Evolutionary conservation across 2,113 vertebrate species (phyloP).

Genomic region (Passer domesticus): DNA sequence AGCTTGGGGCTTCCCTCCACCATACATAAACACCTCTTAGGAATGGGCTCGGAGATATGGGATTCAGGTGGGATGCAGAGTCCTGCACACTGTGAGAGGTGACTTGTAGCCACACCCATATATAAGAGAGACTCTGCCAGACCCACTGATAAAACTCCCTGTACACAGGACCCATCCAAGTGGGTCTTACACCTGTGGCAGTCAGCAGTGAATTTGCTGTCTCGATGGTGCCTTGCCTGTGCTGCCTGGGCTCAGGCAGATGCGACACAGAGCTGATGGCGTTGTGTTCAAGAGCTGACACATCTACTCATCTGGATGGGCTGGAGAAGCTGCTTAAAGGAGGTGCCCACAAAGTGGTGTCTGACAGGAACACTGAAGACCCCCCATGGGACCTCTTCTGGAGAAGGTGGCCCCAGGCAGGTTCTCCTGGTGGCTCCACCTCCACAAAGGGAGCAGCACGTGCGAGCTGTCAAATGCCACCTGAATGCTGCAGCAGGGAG

Average conservation of each 20-base stretch:
- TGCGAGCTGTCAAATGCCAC: background rate
- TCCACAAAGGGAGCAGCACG: fast-evolving
- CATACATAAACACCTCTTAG: background rate
- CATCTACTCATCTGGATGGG: background rate
- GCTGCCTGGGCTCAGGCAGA: background rate
- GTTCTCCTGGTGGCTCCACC: fast-evolving
- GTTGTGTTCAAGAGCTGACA: background rate
- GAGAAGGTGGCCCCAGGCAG: background rate
- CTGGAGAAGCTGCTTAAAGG: background rate
- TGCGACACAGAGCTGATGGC: background rate
- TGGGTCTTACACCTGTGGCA: background rate
- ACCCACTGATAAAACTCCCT: background rate
- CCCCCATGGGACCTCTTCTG: fast-evolving
- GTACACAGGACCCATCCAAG: background rate
- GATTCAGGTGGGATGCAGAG: background rate
- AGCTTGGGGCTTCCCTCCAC: background rate
- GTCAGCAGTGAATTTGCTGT: background rate
- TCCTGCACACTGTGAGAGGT: fast-evolving
- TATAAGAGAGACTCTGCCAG: background rate
- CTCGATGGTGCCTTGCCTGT: background rate
- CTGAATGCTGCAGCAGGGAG: fast-evolving
- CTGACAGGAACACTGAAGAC: background rate
- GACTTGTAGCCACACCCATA: background rate
- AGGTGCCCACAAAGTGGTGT: background rate
- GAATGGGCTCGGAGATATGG: fast-evolving